phyloP scores from a whole-genome alignment of 64 coral and sea anemone genomes.

The Pocillopora verrucosa region DNA sequence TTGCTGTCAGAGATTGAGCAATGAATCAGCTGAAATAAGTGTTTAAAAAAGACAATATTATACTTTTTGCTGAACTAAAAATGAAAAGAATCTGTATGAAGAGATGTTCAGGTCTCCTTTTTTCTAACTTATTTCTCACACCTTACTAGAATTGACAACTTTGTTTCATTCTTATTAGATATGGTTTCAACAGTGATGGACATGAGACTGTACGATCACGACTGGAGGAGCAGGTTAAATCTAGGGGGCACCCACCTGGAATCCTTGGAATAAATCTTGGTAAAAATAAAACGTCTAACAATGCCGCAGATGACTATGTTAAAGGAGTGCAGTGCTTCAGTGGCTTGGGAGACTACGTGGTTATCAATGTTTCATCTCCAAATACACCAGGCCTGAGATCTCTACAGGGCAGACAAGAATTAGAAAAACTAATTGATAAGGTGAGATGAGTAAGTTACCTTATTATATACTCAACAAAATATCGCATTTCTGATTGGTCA shows the following conservation, averaged over 20 bases:
- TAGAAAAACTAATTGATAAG: slow-evolving; percentile 81
- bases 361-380: slow-evolving; percentile 93
- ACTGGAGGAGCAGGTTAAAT: slow-evolving; percentile 17
- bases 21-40: too few species aligned
- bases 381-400: slow-evolving; percentile 92
- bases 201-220: slow-evolving; percentile 58
- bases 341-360: slow-evolving; percentile 77
- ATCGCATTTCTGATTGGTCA: too few species aligned
- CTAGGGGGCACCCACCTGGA: slow-evolving; percentile 38
- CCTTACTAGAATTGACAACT: background rate
- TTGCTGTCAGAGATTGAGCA: too few species aligned
- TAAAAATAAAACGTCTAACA: slow-evolving; percentile 87
- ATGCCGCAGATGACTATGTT: slow-evolving; percentile 78
- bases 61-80: too few species aligned
- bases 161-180: slow-evolving; percentile 41
- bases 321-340: slow-evolving; percentile 80
- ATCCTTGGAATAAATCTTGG: slow-evolving; percentile 90
- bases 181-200: slow-evolving; percentile 98
- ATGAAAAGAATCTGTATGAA: too few species aligned
- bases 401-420: slow-evolving; percentile 82
- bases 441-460: slow-evolving; percentile 14
- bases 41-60: too few species aligned
- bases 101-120: too few species aligned
- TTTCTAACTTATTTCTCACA: too few species aligned
- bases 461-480: too few species aligned